Conservation (phyloP, 2,888 invertebrate species). For the Drosophila austrosaltans region DNA sequence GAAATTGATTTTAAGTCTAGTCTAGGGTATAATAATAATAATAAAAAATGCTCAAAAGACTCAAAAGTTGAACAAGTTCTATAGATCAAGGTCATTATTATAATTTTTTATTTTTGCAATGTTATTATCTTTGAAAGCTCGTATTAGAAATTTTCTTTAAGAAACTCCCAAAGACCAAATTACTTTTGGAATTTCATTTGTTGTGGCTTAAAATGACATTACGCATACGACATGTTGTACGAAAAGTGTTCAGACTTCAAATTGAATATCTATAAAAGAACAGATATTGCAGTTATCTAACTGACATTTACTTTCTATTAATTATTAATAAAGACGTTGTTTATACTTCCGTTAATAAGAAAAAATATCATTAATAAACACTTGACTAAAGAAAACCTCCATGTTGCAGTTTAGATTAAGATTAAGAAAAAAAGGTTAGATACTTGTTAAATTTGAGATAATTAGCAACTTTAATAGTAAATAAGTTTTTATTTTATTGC, state of each 20-base stretch:
- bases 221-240: not conserved
- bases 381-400: too few relatives aligned
- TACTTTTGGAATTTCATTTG: too few relatives aligned
- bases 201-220: not conserved
- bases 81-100: conserved; percentile 2
- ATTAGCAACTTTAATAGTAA: too few relatives aligned
- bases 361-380: too few relatives aligned
- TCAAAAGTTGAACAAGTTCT: not conserved
- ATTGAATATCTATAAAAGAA: too few relatives aligned
- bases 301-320: too few relatives aligned
- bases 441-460: too few relatives aligned
- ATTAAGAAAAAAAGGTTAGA: too few relatives aligned
- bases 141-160: not conserved
- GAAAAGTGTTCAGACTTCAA: too few relatives aligned
- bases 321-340: too few relatives aligned
- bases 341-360: too few relatives aligned
- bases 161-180: not conserved
- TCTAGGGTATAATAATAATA: not conserved
- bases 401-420: too few relatives aligned
- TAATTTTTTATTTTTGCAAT: not conserved
- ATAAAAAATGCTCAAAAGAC: not conserved
- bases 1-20: not conserved
- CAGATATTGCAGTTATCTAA: not conserved
- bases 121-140: not conserved
- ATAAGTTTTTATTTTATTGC: not conserved